Base-by-base conservation (phyloP, 2,888 invertebrate species). In the Cistogaster globosa region DNA sequence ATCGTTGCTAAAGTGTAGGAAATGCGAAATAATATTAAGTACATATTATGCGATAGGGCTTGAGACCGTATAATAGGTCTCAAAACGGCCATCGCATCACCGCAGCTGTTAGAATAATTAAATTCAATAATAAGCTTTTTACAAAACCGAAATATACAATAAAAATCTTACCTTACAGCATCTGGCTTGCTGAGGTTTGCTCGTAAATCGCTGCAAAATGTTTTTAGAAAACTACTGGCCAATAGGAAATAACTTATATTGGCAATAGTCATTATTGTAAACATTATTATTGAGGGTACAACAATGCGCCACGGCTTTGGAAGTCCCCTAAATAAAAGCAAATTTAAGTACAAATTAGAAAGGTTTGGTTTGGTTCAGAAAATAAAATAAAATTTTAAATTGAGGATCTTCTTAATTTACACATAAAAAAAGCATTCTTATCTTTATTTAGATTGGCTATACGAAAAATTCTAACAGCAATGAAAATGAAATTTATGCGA, bases 231-330 rank as follows among this genome's bases (percentile, higher is more conserved):
- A 7, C 87, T 87, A 74, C 91, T 89, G 71, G 90, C 89, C 65
- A 91, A 74, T 78, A 91, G 87, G 6, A 90, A 88, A 63, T 91
- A 91, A 7, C 87, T 79, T 0, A 88, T 72, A 60, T 89, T 89
- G 26, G 88, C 83, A 16, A 91, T 22, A 0, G 90, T 87, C 92
- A 92, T 92, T 55, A 91, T 79, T 26, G 89, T 75, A 51, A 92
- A 92, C 18, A 91, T 88, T 11, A 88, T 75, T 36, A 91, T 90
- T 32, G 92, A 90, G 42, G 92, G 92, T 83, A 91, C 86, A 9
- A 92, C 92, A 86, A 92, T 92, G 51, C 91, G 90, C 92, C 92
- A 92, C 0, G 92, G 92, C 63, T 92, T 89, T 4, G 92, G 92
- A 67, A 92, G 87, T 11, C 91, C 91, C 71, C 92, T 91, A 60